Percentiles rank a stretch among this genome's conserved stretches.
phyloP scores from a whole-genome alignment of 2,888 invertebrate species.

The Ypsolopha sequella region DNA sequence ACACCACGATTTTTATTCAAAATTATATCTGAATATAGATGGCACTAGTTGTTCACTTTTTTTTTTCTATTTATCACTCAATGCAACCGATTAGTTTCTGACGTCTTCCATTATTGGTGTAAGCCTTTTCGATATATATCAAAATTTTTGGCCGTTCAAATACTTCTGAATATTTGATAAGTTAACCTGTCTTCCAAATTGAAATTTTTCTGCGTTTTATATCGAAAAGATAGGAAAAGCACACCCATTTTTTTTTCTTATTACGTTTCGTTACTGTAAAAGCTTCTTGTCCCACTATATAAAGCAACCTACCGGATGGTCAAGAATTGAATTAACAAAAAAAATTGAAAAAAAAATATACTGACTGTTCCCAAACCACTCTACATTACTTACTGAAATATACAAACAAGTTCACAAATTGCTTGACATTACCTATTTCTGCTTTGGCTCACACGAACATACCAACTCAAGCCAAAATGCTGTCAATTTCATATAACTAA shows the following conservation, averaged over 20 bases:
- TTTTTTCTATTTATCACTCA: not conserved
- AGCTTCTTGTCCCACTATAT: slow-evolving; percentile 27
- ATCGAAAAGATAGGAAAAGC: not conserved
- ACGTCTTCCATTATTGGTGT: not conserved
- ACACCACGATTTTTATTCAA: slow-evolving; percentile 3
- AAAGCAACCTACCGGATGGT: slow-evolving; percentile 14
- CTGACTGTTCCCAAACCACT: no score
- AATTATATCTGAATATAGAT: not conserved
- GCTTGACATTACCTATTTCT: no score
- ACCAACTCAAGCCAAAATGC: no score
- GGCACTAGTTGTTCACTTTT: not conserved
- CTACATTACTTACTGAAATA: no score
- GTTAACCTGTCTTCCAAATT: not conserved
- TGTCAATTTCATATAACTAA: no score
- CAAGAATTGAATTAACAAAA: no score
- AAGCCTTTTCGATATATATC: not conserved
- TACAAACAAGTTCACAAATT: no score
- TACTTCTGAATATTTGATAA: not conserved
- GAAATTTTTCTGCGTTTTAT: slow-evolving; percentile 6
- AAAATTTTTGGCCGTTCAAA: not conserved
- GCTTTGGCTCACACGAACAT: no score
- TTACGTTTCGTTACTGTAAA: not conserved
- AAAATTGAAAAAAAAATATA: no score
- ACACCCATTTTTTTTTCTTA: slow-evolving; percentile 3
- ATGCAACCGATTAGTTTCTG: not conserved